Evolutionary conservation across 2,797 vertebrate genomes (phyloP), one percentile per base, ranked within the genome.

Genomic region (Loris lydekkerianus): DNA sequence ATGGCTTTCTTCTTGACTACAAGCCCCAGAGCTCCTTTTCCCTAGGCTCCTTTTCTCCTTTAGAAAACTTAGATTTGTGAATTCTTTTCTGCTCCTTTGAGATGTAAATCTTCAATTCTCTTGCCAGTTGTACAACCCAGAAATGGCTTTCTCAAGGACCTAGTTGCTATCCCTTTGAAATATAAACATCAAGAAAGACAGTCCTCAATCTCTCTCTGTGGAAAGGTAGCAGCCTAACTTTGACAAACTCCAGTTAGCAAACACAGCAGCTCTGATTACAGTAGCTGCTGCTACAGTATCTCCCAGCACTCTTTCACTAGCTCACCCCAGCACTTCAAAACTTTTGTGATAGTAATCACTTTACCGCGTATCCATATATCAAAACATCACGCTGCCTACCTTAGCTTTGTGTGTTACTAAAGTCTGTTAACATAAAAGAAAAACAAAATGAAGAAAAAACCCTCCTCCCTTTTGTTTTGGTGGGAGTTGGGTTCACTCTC

Each of bases 111-210:
- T 83, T 87, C 37, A 29, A 72, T 63, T 1, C 53, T 76, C 53
- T 86, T 80, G 10, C 20, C 40, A 86, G 69, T 29, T 69, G 80
- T 80, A 40, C 18, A 80, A 46, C 1, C 9, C 46, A 58, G 23
- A 10, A 61, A 70, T 75, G 53, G 75, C 63, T 92, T 89, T 94
- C 31, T 80, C 67, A 87, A 92, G 43, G 18, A 70, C 27, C 65
- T 82, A n/a, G 13, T 23, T 77, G n/a, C 60, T 65, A 70, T 17
- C 15, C 25, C 2, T 76, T 61, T 63, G 31, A 86, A 94, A 95
- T 11, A 3, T 49, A 61, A 87, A 25, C 56, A 61, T 49, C 25
- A 70, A 69, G 70, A 77, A 93, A 89, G 63, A 43, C 5, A 65
- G 49, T 34, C 23, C 23, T 15, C 29, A 7, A 18, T 73, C 60